Conservation (phyloP, 2,888 invertebrate species). For the Aleiodes testaceus region DNA sequence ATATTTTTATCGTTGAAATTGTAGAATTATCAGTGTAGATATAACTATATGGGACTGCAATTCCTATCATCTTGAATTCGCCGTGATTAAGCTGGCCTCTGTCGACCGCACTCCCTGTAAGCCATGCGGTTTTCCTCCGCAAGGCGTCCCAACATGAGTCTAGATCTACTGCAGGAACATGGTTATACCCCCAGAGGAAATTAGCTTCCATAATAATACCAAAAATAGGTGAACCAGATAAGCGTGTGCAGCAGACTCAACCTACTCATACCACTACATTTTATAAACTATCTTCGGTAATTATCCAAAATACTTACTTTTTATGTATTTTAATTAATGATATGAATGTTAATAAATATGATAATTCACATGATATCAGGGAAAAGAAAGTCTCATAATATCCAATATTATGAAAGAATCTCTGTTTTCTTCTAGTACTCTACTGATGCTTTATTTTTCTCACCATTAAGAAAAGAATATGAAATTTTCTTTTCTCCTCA, state of each 20-base stretch:
- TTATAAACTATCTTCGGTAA: conserved; percentile 26
- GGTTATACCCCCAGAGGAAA: conserved; percentile 45
- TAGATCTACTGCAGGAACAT: conserved; percentile 25
- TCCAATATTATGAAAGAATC: not conserved
- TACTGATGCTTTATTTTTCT: not conserved
- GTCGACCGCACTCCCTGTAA: conserved; percentile 54
- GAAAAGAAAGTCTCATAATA: not conserved
- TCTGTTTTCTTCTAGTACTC: not conserved
- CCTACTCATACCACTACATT: conserved; percentile 2
- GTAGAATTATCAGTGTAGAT: conserved; percentile 16
- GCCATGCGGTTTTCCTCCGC: conserved; percentile 54
- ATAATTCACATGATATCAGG: conserved; percentile 15
- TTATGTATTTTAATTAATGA: conserved; percentile 20
- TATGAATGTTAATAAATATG: conserved; percentile 21
- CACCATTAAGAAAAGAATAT: not conserved
- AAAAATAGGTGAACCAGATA: conserved; percentile 36
- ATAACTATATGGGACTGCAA: not conserved
- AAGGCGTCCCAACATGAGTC: conserved; percentile 43
- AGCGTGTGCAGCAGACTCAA: not conserved
- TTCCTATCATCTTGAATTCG: conserved; percentile 49
- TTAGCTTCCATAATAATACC: conserved; percentile 39
- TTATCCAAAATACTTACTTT: conserved; percentile 13
- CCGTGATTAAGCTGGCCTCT: conserved; percentile 50
- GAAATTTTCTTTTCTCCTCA: not conserved
- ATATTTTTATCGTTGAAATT: not conserved